phyloP scores from a whole-genome alignment of 2,113 vertebrate species.

The Melanerpes formicivorus region DNA sequence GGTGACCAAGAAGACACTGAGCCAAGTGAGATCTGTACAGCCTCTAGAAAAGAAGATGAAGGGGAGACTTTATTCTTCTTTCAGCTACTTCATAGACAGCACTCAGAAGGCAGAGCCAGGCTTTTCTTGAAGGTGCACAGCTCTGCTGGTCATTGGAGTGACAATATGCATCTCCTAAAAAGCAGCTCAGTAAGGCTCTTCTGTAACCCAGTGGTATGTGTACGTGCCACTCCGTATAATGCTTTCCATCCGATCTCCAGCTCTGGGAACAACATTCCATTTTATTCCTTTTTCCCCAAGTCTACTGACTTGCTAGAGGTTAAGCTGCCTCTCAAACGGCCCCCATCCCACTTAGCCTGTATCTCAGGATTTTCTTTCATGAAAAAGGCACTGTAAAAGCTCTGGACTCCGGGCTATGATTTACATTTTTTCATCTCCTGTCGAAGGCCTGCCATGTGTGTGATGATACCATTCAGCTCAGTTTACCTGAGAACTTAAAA shows the following conservation, averaged over 20 bases:
- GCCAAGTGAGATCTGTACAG: not conserved
- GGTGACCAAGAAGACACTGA: not conserved
- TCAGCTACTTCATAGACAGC: not conserved
- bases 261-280: not conserved
- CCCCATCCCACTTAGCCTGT: not conserved
- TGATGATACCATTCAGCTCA: constrained; percentile 62
- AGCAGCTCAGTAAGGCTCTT: not conserved
- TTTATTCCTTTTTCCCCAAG: not conserved
- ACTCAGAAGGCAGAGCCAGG: not conserved
- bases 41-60: not conserved
- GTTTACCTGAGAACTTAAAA: constrained; percentile 58
- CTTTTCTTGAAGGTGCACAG: not conserved
- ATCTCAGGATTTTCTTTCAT: not conserved
- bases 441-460: constrained; percentile 27
- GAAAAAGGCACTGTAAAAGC: constrained; percentile 51
- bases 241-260: not conserved
- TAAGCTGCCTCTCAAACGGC: not conserved
- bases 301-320: constrained; percentile 5
- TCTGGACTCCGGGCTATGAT: constrained; percentile 12
- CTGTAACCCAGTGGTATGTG: rapidly evolving
- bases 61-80: not conserved
- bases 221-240: not conserved
- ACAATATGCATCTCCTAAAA: not conserved
- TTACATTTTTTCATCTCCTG: constrained; percentile 47
- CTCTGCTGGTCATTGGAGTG: not conserved